A percentile compares a stretch with the other conserved stretches of the same genome.
These are phyloP conservation scores for Chrysotoxum bicinctum DNA, from an alignment of 2,888 invertebrate species.

Conservation along the genomic window DNA sequence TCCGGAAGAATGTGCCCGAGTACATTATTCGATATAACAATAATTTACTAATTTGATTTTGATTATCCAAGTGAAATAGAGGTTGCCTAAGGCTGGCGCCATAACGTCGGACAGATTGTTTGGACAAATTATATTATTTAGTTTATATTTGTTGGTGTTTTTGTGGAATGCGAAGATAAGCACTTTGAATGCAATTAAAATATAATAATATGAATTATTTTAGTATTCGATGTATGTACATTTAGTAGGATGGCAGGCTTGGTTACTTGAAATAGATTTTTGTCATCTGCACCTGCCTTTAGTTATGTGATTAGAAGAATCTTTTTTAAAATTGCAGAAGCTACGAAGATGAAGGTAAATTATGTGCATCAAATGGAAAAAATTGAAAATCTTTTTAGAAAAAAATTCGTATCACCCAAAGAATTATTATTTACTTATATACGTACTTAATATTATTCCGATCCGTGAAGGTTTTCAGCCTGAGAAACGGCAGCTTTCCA, in stretches of 20 bases:
- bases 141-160: not conserved
- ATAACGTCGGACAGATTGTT: not conserved
- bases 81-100: conserved; percentile 45
- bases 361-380: too few relatives aligned
- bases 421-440: too few relatives aligned
- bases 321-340: too few relatives aligned
- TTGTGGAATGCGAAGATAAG: not conserved
- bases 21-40: conserved; percentile 46
- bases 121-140: not conserved
- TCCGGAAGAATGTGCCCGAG: conserved; percentile 59
- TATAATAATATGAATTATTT: not conserved
- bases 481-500: too few relatives aligned
- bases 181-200: conserved; percentile 6
- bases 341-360: too few relatives aligned
- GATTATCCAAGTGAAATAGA: conserved; percentile 56
- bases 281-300: too few relatives aligned
- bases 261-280: not conserved
- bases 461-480: too few relatives aligned
- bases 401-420: too few relatives aligned
- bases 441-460: too few relatives aligned
- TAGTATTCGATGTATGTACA: not conserved
- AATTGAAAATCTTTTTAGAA: too few relatives aligned
- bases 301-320: too few relatives aligned
- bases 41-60: conserved; percentile 68
- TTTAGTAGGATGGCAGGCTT: not conserved